Evolutionary conservation across 37 sponge, comb jelly and placozoan genomes (phyloP).

Genomic region (Bolinopsis microptera): DNA sequence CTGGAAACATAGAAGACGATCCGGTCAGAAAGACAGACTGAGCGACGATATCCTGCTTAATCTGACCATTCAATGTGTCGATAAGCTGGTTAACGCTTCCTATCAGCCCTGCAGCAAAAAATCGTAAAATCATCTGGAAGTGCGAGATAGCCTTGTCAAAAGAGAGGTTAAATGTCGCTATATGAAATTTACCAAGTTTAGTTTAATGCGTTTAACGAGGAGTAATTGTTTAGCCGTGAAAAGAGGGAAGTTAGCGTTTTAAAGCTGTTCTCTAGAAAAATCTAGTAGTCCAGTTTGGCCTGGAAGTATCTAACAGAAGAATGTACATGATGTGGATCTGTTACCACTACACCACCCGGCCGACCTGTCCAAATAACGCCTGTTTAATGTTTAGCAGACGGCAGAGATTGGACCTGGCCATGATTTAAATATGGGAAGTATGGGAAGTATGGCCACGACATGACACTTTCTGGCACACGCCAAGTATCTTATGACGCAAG

Average conservation of each 20-base stretch:
- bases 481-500: too few relatives aligned
- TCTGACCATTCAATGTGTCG: not conserved
- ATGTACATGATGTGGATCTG: too few relatives aligned
- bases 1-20: constrained; percentile 3
- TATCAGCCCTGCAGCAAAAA: not conserved
- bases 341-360: too few relatives aligned
- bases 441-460: too few relatives aligned
- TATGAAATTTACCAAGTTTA: not conserved
- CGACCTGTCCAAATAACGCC: too few relatives aligned
- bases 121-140: not conserved
- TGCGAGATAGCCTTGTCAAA: not conserved
- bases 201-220: not conserved
- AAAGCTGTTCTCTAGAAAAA: not conserved
- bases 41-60: not conserved
- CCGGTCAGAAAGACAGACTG: not conserved
- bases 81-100: not conserved
- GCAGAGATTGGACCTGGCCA: too few relatives aligned
- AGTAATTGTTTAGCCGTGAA: not conserved
- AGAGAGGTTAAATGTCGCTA: not conserved
- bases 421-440: too few relatives aligned
- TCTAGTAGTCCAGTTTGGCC: too few relatives aligned
- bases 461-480: too few relatives aligned
- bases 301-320: too few relatives aligned
- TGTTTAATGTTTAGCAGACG: too few relatives aligned
- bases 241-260: not conserved